phyloP scores from a whole-genome alignment of 2,888 invertebrate genomes.

The Carpatolechia fugitivella region DNA sequence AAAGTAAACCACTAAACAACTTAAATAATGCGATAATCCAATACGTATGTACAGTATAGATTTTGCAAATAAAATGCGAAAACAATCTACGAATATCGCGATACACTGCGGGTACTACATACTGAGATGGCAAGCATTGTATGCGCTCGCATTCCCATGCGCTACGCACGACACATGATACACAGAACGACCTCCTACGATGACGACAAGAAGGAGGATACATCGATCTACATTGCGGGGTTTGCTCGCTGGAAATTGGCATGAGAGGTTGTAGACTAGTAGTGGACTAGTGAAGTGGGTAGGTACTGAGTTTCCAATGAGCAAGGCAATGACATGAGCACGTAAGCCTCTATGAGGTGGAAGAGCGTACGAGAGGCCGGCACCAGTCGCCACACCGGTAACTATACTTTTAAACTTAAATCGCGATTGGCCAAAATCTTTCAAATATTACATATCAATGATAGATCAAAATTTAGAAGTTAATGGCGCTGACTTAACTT shows the following conservation, averaged over 20 bases:
- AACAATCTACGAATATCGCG: conserved; percentile 9
- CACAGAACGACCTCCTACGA: conserved; percentile 32
- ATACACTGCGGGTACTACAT: conserved; percentile 23
- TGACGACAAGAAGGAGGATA: conserved; percentile 5
- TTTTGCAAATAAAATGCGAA: background rate
- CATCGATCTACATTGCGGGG: conserved; percentile 15
- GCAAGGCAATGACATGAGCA: conserved; percentile 20
- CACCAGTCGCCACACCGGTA: conserved; percentile 25
- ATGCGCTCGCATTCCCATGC: conserved; percentile 31
- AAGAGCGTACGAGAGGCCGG: conserved; percentile 33
- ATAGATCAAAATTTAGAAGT: too few relatives aligned
- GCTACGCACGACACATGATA: conserved; percentile 6
- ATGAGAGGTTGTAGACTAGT: conserved; percentile 5
- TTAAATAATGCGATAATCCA: background rate
- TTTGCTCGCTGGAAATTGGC: background rate
- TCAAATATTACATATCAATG: too few relatives aligned
- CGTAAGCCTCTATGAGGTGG: conserved; percentile 45
- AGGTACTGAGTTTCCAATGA: conserved; percentile 13
- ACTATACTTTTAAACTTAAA: background rate
- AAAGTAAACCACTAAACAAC: conserved; percentile 3
- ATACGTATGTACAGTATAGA: conserved; percentile 8
- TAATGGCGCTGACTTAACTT: too few relatives aligned
- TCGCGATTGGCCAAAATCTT: too few relatives aligned
- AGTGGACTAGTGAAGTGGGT: background rate
- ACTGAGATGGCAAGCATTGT: conserved; percentile 44